Base-by-base conservation (phyloP, 1,140 invertebrate species). In the Tribolium madens region DNA sequence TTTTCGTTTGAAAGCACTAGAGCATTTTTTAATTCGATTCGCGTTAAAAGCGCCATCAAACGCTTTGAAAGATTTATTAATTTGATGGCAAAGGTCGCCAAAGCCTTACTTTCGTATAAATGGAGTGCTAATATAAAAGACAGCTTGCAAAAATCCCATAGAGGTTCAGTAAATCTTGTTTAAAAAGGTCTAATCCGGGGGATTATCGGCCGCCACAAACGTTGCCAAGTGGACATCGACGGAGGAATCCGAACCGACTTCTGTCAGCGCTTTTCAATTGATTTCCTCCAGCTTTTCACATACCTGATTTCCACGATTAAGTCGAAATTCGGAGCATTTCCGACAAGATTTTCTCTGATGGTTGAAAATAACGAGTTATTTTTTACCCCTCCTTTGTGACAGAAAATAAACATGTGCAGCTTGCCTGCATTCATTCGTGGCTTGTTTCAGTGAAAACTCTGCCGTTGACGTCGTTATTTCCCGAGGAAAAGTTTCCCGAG, bases 121-220 rank as follows among this genome's bases (percentile, higher is more conserved):
- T 64, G 26, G 57, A 64, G 57, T 64, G 57, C 57, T 33, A 33
- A 64, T 64, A 64, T 64, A 64, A 33, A 33, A 33, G 57, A 64
- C 57, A 64, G 57, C 57, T 64, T 64, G 57, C 57, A 64, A 64
- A 64, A 64, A 64, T 64, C 57, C 57, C 57, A 33, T 33, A 12
- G 21, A 64, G 57, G 57, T 64, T 18, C 57, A n/a, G 21, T 64
- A 64, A 64, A 64, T 64, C 57, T 64, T 33, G 57, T 64, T 64
- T 64, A 64, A 64, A 64, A 64, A 64, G 57, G 57, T 64, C 57
- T 64, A 64, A 64, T 64, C 57, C 26, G 57, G 57, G n/a, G 52
- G 57, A 64, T 64, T 64, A 64, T 64, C 57, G 57, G 15, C 57
- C 6, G 21, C 57, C 57, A 33, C 57, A 33, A 64, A n/a, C 57